phyloP scores from a whole-genome alignment of 2,113 vertebrate species.

The Genyomyrus donnyi region DNA sequence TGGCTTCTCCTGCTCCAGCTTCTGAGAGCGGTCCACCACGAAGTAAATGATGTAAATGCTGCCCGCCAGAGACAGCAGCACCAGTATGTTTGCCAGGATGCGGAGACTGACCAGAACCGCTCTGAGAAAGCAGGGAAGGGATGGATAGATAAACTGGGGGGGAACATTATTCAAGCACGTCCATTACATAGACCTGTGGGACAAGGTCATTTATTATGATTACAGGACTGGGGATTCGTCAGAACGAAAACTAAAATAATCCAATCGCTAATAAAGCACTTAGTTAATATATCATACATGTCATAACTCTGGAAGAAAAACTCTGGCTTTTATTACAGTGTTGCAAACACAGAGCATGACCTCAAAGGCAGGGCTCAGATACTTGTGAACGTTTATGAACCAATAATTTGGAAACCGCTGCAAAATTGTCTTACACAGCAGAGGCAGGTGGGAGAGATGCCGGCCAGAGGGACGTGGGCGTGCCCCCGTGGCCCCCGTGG shows the following conservation, averaged over 20 bases:
- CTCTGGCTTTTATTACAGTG: neutral
- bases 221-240: conserved; percentile 2
- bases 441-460: neutral
- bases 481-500: neutral
- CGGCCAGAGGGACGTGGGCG: neutral
- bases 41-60: conserved; percentile 99
- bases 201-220: neutral
- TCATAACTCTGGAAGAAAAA: neutral
- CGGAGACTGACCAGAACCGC: conserved; percentile 86
- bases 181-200: neutral
- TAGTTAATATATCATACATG: neutral
- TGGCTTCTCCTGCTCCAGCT: conserved; percentile 74
- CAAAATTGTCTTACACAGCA: neutral
- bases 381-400: no score
- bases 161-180: neutral
- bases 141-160: neutral
- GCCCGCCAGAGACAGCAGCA: conserved; percentile 88
- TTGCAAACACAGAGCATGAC: neutral
- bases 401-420: neutral
- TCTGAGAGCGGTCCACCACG: conserved; percentile 93
- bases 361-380: neutral
- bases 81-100: conserved; percentile 86
- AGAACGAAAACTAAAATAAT: neutral
- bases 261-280: neutral
- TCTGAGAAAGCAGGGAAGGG: conserved; percentile 46